These are phyloP conservation scores for Atopsyche davidsoni DNA, from an alignment of 1,140 invertebrate species.

Conservation along the genomic window DNA sequence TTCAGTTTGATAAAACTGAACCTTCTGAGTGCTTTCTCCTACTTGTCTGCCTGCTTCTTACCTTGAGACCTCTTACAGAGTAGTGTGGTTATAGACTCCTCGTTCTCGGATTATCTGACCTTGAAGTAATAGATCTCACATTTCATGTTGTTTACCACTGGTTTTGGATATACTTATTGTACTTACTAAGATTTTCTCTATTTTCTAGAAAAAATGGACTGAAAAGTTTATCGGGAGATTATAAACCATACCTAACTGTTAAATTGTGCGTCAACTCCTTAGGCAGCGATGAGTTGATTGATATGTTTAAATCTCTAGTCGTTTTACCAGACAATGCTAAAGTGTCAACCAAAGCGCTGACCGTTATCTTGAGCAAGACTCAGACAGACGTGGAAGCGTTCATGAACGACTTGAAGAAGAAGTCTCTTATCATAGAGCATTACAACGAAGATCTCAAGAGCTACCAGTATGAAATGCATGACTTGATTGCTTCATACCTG, in stretches of 20 bases:
- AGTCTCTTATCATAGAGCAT: constrained; percentile 23
- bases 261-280: constrained; percentile 24
- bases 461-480: constrained; percentile 27
- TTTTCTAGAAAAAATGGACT: no score
- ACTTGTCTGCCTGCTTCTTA: no score
- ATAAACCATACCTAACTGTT: constrained; percentile 9
- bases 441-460: constrained; percentile 15
- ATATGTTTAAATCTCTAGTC: constrained; percentile 16
- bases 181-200: no score
- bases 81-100: no score
- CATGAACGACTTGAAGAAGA: constrained; percentile 17
- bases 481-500: constrained; percentile 23
- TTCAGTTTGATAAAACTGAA: no score
- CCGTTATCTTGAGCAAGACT: constrained; percentile 12
- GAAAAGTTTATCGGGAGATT: no score
- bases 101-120: no score
- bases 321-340: constrained; percentile 22
- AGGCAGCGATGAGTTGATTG: constrained; percentile 1
- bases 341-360: constrained; percentile 17
- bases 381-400: constrained; percentile 2
- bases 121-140: no score
- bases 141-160: no score
- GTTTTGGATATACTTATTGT: no score
- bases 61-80: no score
- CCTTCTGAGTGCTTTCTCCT: no score